These are phyloP conservation scores for Pycnomerus fuliginosus DNA, from an alignment of 2,888 invertebrate species.

Conservation along the genomic window DNA sequence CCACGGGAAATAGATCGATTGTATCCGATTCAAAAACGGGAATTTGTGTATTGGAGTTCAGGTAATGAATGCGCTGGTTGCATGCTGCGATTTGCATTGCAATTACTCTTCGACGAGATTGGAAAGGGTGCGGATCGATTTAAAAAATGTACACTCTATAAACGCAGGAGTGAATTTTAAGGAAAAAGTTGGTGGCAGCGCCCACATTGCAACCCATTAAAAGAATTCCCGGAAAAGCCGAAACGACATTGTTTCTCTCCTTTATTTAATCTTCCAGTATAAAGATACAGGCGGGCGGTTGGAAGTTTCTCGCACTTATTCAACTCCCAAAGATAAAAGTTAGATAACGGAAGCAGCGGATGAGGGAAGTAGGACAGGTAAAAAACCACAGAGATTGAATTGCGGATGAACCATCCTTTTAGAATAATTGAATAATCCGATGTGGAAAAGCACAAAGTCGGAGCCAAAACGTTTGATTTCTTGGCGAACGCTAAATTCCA, in stretches of 20 bases:
- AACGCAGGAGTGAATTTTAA: too few relatives aligned
- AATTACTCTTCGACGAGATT: slow-evolving; percentile 15
- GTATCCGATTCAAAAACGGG: background rate
- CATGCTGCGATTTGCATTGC: slow-evolving; percentile 18
- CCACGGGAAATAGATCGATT: slow-evolving; percentile 10
- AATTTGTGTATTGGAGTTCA: slow-evolving; percentile 5
- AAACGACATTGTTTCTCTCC: slow-evolving; percentile 39
- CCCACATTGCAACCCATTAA: too few relatives aligned
- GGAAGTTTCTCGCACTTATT: slow-evolving; percentile 33
- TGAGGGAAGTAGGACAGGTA: slow-evolving; percentile 37
- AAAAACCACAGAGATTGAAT: slow-evolving; percentile 44
- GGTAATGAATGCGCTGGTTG: slow-evolving; percentile 11
- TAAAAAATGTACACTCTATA: too few relatives aligned
- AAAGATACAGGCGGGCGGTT: slow-evolving; percentile 29
- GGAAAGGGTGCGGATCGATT: slow-evolving; percentile 3
- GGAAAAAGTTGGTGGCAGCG: too few relatives aligned
- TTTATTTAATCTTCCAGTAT: slow-evolving; percentile 39
- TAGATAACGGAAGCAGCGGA: slow-evolving; percentile 35
- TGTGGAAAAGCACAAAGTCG: slow-evolving; percentile 27
- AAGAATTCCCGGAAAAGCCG: slow-evolving; percentile 32
- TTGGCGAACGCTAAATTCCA: slow-evolving; percentile 14
- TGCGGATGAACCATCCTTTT: slow-evolving; percentile 44
- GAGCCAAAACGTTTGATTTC: slow-evolving; percentile 18
- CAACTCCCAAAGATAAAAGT: slow-evolving; percentile 39
- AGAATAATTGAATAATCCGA: slow-evolving; percentile 47